Evolutionary conservation across 2,888 invertebrate species (phyloP).

Genomic region (Microplitis manilae): DNA sequence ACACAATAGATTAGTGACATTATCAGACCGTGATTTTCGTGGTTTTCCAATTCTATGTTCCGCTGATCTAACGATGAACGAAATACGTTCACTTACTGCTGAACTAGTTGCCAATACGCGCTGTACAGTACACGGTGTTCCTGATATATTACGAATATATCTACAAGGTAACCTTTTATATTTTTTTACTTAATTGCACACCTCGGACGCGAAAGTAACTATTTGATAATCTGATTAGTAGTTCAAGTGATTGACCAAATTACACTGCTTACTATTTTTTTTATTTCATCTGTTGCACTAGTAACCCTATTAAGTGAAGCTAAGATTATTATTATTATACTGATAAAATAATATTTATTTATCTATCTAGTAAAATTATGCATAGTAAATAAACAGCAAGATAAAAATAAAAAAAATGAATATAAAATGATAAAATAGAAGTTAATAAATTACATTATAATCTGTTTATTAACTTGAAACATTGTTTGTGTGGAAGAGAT

Average conservation of each 20-base stretch:
- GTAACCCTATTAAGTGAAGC: no score
- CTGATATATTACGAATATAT: slow-evolving; percentile 83
- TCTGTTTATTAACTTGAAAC: no score
- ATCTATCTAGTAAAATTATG: no score
- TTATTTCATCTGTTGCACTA: no score
- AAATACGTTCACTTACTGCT: slow-evolving; percentile 80
- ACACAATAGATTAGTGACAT: slow-evolving; percentile 80
- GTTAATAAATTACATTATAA: not conserved
- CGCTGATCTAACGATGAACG: slow-evolving; percentile 85
- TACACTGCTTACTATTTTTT: no score
- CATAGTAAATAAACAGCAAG: not conserved
- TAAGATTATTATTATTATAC: no score
- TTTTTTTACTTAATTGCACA: not conserved
- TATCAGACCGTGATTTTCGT: slow-evolving; percentile 85
- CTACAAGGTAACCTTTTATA: slow-evolving; percentile 79
- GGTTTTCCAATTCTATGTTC: slow-evolving; percentile 86
- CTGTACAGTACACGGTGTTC: slow-evolving; percentile 86
- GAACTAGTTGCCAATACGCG: slow-evolving; percentile 86
- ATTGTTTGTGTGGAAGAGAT: no score
- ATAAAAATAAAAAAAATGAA: slow-evolving; percentile 6
- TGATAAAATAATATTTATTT: no score
- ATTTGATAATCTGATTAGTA: no score
- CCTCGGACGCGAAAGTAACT: not conserved
- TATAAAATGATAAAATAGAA: slow-evolving; percentile 6
- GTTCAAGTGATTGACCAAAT: no score